These are phyloP conservation scores for Caenorhabditis sp. DNA, from an alignment of 2,888 invertebrate species.

Conservation along the genomic window DNA sequence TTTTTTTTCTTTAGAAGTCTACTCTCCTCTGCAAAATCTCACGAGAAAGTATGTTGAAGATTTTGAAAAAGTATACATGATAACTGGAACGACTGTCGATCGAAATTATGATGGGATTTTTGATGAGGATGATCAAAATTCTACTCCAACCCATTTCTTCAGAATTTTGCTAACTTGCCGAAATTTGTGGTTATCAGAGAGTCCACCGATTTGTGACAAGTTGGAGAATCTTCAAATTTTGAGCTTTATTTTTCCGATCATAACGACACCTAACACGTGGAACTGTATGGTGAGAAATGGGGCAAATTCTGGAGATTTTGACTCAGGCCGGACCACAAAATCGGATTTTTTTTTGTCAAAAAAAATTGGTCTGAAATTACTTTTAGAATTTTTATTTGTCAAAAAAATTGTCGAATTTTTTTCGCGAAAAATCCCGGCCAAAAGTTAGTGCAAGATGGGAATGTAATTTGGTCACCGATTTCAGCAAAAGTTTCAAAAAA, in stretches of 20 bases:
- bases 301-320: too few relatives aligned
- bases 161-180: constrained; percentile 21
- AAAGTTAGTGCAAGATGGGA: too few relatives aligned
- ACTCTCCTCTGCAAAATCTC: constrained; percentile 26
- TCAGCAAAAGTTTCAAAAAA: too few relatives aligned
- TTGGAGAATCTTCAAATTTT: constrained; percentile 11
- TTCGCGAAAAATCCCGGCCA: too few relatives aligned
- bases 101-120: too few relatives aligned
- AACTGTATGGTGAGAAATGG: constrained; percentile 10
- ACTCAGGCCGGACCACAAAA: too few relatives aligned
- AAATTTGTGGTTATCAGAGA: constrained; percentile 24
- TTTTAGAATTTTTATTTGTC: too few relatives aligned
- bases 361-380: too few relatives aligned
- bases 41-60: constrained; percentile 31
- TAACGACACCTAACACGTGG: not conserved
- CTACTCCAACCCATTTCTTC: constrained; percentile 19
- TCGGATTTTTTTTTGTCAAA: too few relatives aligned
- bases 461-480: too few relatives aligned
- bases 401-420: too few relatives aligned
- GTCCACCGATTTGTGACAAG: constrained; percentile 14
- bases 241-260: constrained; percentile 27
- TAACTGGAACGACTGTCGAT: constrained; percentile 26
- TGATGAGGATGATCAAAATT: too few relatives aligned
- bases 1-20: constrained; percentile 18
- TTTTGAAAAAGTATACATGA: constrained; percentile 28